Percentiles rank a stretch among this genome's conserved stretches.
Conservation (phyloP, 2,113 vertebrate species). For the Phasianus colchicus region DNA sequence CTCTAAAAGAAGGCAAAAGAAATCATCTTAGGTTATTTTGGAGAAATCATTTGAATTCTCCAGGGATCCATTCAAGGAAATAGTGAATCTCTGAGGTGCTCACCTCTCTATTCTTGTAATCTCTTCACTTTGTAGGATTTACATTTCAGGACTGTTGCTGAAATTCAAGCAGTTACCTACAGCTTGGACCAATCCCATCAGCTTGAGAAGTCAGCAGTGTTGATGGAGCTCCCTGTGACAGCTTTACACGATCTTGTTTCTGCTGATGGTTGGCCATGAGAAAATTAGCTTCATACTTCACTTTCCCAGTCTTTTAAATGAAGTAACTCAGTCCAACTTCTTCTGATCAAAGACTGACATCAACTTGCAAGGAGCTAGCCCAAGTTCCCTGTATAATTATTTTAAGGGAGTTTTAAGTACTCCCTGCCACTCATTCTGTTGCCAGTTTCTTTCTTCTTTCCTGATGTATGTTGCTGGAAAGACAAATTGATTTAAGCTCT, state of each 20-base stretch:
- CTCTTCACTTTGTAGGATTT: neutral
- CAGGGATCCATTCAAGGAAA: neutral
- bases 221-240: neutral
- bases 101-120: neutral
- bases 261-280: accelerated
- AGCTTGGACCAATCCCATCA: neutral
- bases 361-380: neutral
- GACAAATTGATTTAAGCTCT: constrained; percentile 25
- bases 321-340: neutral
- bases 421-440: neutral
- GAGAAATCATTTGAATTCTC: neutral
- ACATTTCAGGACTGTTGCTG: neutral
- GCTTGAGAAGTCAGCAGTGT: neutral
- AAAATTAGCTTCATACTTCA: neutral
- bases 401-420: neutral
- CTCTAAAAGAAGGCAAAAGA: neutral
- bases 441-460: neutral
- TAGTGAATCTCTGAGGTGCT: neutral
- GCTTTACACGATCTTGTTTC: neutral
- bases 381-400: neutral
- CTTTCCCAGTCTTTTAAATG: neutral
- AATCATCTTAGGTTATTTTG: neutral
- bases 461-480: neutral
- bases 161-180: neutral
- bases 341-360: neutral